phyloP scores from a whole-genome alignment of 2,113 vertebrate species.

The Chunga burmeisteri region DNA sequence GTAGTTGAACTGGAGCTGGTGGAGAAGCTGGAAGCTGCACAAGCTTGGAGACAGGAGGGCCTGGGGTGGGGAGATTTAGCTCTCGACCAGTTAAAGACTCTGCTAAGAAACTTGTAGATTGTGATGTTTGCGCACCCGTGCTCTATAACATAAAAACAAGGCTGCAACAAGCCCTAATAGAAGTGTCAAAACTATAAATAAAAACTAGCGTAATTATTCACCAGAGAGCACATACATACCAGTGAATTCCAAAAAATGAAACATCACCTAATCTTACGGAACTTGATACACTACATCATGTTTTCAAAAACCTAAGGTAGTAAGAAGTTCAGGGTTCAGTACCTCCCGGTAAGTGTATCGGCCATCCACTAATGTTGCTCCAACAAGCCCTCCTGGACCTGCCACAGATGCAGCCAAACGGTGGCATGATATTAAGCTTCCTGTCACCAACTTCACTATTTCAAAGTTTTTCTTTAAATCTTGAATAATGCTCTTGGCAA shows the following conservation, averaged over 20 bases:
- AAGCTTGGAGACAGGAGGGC: background rate
- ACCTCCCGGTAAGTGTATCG: slow-evolving; percentile 97
- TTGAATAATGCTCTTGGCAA: slow-evolving; percentile 93
- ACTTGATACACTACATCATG: background rate
- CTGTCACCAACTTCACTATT: slow-evolving; percentile 96
- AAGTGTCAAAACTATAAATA: background rate
- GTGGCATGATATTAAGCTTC: slow-evolving; percentile 93
- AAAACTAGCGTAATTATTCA: background rate
- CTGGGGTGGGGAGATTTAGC: background rate
- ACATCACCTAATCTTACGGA: background rate
- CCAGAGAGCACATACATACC: background rate
- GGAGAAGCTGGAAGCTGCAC: background rate
- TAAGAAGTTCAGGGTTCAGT: background rate
- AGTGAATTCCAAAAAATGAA: background rate
- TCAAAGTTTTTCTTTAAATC: slow-evolving; percentile 99
- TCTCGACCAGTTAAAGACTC: background rate
- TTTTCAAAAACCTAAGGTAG: background rate
- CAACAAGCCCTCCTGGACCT: slow-evolving; percentile 86
- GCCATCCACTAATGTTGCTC: slow-evolving; percentile 89
- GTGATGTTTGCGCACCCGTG: background rate
- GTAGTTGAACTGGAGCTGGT: background rate
- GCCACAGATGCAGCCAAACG: slow-evolving; percentile 86
- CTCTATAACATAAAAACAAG: background rate
- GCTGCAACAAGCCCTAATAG: background rate
- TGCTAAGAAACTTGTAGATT: background rate